Conservation (phyloP, 2,797 vertebrate species). For the Poecile montanus region DNA sequence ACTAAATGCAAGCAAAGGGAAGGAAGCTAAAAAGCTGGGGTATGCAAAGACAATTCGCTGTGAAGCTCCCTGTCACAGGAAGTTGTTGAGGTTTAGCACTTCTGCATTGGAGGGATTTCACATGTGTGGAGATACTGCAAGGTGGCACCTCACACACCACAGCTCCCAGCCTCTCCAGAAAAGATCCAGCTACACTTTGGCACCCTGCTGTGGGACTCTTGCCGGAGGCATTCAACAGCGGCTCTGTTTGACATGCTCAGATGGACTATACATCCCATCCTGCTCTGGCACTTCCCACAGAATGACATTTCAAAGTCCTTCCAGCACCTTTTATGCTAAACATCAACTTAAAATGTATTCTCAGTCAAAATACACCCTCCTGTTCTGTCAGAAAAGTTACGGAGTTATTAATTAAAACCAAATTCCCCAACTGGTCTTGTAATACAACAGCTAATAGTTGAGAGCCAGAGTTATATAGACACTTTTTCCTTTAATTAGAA, state of each 20-base stretch:
- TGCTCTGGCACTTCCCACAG: neutral
- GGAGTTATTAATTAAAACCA: neutral
- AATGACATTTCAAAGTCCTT: neutral
- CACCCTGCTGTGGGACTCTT: neutral
- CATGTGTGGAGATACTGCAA: neutral
- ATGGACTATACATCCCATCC: neutral
- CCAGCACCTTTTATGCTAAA: neutral
- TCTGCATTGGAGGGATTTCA: constrained; percentile 22
- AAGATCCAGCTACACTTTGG: neutral
- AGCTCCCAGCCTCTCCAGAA: neutral
- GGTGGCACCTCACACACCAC: neutral
- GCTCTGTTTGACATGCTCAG: neutral
- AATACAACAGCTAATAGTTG: neutral
- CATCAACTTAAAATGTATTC: neutral
- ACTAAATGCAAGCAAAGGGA: constrained; percentile 6
- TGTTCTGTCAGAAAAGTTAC: neutral
- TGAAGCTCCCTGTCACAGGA: constrained; percentile 44
- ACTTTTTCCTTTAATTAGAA: neutral
- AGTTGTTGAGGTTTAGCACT: constrained; percentile 62
- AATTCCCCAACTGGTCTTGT: neutral
- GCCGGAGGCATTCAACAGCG: accelerated
- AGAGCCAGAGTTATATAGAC: neutral
- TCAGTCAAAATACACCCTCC: neutral
- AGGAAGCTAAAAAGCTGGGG: constrained; percentile 12
- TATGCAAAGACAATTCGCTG: constrained; percentile 28